A percentile compares a stretch with the other conserved stretches of the same genome.
Conservation (phyloP, 2,888 invertebrate genomes). For the Dryadula phaetusa region DNA sequence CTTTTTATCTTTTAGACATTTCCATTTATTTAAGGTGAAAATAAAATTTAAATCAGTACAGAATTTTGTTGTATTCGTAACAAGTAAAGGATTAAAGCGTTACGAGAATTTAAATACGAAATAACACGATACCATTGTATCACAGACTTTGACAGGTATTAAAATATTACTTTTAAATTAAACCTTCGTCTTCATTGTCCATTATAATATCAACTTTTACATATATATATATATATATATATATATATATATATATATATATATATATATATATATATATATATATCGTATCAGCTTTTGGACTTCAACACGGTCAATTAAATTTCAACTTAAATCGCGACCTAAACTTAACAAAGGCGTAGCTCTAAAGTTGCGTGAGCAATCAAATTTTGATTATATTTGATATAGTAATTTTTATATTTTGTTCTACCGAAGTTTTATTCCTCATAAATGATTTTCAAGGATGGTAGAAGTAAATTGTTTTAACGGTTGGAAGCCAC, state of each 20-base stretch:
- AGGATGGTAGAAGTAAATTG: slow-evolving; percentile 28
- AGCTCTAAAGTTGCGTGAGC: slow-evolving; percentile 20
- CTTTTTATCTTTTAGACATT: not conserved
- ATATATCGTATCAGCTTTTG: not conserved
- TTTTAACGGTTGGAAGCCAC: slow-evolving; percentile 32
- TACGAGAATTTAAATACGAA: not conserved
- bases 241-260: no score
- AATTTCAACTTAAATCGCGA: not conserved
- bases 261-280: no score
- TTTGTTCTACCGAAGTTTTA: not conserved
- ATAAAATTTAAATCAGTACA: no score
- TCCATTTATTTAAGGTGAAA: no score
- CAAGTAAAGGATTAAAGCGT: not conserved
- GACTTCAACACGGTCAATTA: not conserved
- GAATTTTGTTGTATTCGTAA: not conserved
- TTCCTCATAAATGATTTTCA: slow-evolving; percentile 24
- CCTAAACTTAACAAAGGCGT: not conserved
- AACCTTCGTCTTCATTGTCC: not conserved
- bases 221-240: no score
- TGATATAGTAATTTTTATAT: slow-evolving; percentile 4
- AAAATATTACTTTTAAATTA: not conserved
- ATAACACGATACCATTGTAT: not conserved
- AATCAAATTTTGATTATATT: slow-evolving; percentile 6
- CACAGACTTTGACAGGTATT: not conserved
- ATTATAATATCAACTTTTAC: not conserved